These are phyloP conservation scores for Syngnathus floridae DNA, from an alignment of 2,113 vertebrate species.

Conservation along the genomic window DNA sequence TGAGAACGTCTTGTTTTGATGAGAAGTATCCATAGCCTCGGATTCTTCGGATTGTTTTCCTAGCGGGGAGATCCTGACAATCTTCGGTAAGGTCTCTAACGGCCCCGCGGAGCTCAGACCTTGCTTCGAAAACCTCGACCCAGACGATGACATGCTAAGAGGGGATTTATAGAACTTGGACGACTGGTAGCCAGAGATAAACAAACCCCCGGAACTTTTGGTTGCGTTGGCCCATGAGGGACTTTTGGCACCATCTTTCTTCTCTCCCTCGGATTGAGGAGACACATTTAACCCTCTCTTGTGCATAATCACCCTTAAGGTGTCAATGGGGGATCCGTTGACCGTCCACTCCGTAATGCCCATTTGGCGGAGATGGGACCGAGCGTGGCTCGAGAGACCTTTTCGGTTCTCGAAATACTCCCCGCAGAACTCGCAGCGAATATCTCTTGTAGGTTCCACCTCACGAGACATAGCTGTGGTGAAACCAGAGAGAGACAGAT, in stretches of 20 bases:
- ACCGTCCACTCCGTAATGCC: slow-evolving; percentile 94
- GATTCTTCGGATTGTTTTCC: slow-evolving; percentile 75
- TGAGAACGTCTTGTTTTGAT: slow-evolving; percentile 66
- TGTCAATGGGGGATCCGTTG: slow-evolving; percentile 92
- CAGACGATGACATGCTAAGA: slow-evolving; percentile 62
- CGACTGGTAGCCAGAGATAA: slow-evolving; percentile 51
- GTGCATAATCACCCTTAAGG: slow-evolving; percentile 84
- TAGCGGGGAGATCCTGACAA: slow-evolving; percentile 68
- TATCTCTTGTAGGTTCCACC: slow-evolving; percentile 81
- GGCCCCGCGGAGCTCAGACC: slow-evolving; percentile 64
- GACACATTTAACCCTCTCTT: slow-evolving; percentile 69
- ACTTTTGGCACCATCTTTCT: slow-evolving; percentile 62
- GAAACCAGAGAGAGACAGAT: slow-evolving; percentile 36
- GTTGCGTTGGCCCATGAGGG: slow-evolving; percentile 58
- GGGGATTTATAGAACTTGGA: slow-evolving; percentile 63
- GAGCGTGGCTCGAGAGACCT: slow-evolving; percentile 89
- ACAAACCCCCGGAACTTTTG: slow-evolving; percentile 20
- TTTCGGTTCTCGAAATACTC: slow-evolving; percentile 95
- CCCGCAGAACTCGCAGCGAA: slow-evolving; percentile 91
- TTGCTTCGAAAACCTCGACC: slow-evolving; percentile 71
- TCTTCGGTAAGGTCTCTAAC: slow-evolving; percentile 63
- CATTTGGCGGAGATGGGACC: slow-evolving; percentile 92
- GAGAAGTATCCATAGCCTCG: slow-evolving; percentile 34
- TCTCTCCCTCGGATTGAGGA: slow-evolving; percentile 67
- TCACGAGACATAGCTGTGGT: slow-evolving; percentile 65